A percentile compares a stretch with the other conserved stretches of the same genome.
phyloP scores from a whole-genome alignment of 2,113 vertebrate genomes.

The Labeo rohita region DNA sequence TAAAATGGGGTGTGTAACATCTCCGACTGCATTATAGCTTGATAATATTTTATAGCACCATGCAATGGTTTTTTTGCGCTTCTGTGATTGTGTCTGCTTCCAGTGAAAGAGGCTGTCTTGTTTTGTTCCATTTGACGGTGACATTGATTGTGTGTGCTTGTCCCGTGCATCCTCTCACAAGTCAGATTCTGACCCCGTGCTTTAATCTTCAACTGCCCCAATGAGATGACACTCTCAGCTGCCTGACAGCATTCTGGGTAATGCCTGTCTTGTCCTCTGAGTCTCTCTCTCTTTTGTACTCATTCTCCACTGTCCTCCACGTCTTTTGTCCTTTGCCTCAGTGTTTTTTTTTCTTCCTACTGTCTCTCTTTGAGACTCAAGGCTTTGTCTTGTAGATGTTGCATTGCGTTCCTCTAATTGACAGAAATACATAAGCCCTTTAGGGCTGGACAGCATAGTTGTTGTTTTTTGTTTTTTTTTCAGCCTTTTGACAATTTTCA shows the following conservation, averaged over 20 bases:
- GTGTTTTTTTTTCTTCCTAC: neutral
- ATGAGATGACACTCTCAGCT: conserved; percentile 42
- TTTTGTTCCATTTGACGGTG: conserved; percentile 49
- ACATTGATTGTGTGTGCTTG: conserved; percentile 58
- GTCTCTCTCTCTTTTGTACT: neutral
- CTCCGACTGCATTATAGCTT: neutral
- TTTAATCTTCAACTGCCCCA: conserved; percentile 45
- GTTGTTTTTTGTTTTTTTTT: neutral
- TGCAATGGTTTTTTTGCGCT: neutral
- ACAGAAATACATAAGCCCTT: neutral
- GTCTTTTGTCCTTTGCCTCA: neutral
- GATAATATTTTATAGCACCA: neutral
- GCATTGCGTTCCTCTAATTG: neutral
- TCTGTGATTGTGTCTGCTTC: conserved; percentile 30
- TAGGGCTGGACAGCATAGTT: neutral
- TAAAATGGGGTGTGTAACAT: neutral
- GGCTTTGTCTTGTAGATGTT: neutral
- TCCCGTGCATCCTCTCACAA: conserved; percentile 51
- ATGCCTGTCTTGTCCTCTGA: neutral
- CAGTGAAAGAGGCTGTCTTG: conserved; percentile 37
- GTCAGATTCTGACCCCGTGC: conserved; percentile 37
- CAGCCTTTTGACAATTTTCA: neutral
- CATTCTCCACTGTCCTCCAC: neutral
- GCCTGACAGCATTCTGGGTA: conserved; percentile 28
- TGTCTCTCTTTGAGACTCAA: neutral